Conservation (phyloP, 2,888 invertebrate species). For the Neoascia interrupta region DNA sequence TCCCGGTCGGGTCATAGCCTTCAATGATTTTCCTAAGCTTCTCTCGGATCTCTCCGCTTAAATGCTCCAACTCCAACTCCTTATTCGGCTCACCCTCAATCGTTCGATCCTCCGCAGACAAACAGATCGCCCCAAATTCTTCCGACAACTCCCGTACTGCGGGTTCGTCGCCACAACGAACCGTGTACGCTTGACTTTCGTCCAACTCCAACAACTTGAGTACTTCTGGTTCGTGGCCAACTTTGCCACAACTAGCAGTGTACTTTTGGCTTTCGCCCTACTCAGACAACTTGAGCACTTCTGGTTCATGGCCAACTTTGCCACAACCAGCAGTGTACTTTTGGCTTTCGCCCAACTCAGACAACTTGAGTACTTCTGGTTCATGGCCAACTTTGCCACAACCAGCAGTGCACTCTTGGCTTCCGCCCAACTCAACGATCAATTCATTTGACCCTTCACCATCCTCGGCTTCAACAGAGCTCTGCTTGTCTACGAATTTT, state of each 20-base stretch:
- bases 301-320: too few species aligned
- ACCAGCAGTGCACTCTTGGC: neutral
- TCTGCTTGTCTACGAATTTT: neutral
- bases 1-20: too few species aligned
- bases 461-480: neutral
- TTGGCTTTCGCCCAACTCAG: neutral
- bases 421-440: neutral
- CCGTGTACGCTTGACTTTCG: neutral
- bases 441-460: neutral
- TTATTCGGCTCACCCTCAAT: neutral
- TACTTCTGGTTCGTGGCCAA: too few species aligned
- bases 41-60: neutral
- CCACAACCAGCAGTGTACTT: neutral
- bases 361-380: too few species aligned
- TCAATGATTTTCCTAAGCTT: too few species aligned
- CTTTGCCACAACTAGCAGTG: conserved; percentile 1
- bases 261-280: neutral
- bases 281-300: too few species aligned
- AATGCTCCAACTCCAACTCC: neutral
- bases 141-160: neutral
- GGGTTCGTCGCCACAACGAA: neutral
- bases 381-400: too few species aligned
- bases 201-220: too few species aligned
- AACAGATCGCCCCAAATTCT: neutral
- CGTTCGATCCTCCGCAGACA: neutral